Evolutionary conservation across 35 echinoderm and acorn worm genomes (phyloP).

Genomic region (Nesometra sesokonis): DNA sequence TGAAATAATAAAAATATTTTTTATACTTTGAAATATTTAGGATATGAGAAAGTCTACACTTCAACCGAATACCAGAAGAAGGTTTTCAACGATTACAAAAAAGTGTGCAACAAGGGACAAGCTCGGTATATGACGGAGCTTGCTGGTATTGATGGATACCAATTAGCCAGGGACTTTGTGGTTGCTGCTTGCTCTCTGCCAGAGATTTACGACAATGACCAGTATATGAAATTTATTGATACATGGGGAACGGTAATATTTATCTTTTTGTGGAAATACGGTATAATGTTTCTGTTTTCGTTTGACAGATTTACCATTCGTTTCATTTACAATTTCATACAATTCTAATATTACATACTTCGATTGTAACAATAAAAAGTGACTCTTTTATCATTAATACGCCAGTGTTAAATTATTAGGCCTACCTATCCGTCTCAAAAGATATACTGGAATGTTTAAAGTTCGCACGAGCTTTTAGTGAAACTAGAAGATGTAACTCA

Average conservation of each 20-base stretch:
- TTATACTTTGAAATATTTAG: neutral
- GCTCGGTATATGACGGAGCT: neutral
- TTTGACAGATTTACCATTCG: too few relatives aligned
- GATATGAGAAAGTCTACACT: neutral
- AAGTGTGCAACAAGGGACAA: conserved; percentile 1
- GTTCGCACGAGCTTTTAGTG: too few relatives aligned
- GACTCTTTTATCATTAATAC: too few relatives aligned
- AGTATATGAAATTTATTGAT: neutral
- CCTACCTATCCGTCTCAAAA: too few relatives aligned
- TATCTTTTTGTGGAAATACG: neutral
- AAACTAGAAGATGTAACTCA: too few relatives aligned
- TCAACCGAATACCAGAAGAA: neutral
- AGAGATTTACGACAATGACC: neutral
- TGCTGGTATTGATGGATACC: neutral
- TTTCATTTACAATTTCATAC: too few relatives aligned
- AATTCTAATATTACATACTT: too few relatives aligned
- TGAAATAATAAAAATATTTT: neutral
- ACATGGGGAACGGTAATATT: conserved; percentile 9
- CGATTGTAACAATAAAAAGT: too few relatives aligned
- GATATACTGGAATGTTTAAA: too few relatives aligned
- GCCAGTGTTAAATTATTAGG: too few relatives aligned
- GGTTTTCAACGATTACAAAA: neutral
- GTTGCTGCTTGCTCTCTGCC: neutral
- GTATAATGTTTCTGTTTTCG: too few relatives aligned
- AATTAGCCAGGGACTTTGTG: neutral